Evolutionary conservation across 2,113 vertebrate species (phyloP), one percentile per base, ranked within the genome.

Genomic region (Rafetus swinhoei): DNA sequence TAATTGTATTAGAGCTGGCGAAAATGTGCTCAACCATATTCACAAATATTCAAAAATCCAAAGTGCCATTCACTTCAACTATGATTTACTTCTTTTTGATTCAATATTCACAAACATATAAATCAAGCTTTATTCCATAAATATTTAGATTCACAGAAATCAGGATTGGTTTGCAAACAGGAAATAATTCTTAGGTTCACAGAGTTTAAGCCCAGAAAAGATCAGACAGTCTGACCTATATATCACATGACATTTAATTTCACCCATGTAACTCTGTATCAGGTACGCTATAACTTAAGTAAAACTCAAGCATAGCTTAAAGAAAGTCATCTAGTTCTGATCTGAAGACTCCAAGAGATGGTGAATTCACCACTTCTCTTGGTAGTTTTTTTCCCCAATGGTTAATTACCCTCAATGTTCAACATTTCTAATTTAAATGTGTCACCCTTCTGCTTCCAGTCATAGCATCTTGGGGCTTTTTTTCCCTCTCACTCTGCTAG

Each of bases 61-160:
- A 16, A 32, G 2, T 82, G 50, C 29, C 56, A 14, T 22, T 50
- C 60, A 35, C 0, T 0, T 62, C 22, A n/a, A 12, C 3, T 1
- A 0, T 11, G 25, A 45, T 81, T 39, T 1, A 24, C 1, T 45
- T 45, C 72, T 21, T 76, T 76, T 9, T 13, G 59, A 86, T 72
- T 55, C 76, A 9, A 12, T 3, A 9, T 29, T 93, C 21, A 0
- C 2, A 10, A 32, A 54, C 16, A 39, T 1, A 2, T 87, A 35
- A 77, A 82, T 72, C 27, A 79, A 79, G 0, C 5, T 83, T 39
- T 3, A 57, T 85, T 81, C 74, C 86, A 45, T 19, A 83, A 1
- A 39, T 83, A 53, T 35, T 81, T 35, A 54, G 10, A 19, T 14
- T 8, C 14, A 0, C 0, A 1, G 2, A 4, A 2, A 74, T 74